phyloP scores from a whole-genome alignment of 2,888 invertebrate species.

The Leptinotarsa rubiginosa region DNA sequence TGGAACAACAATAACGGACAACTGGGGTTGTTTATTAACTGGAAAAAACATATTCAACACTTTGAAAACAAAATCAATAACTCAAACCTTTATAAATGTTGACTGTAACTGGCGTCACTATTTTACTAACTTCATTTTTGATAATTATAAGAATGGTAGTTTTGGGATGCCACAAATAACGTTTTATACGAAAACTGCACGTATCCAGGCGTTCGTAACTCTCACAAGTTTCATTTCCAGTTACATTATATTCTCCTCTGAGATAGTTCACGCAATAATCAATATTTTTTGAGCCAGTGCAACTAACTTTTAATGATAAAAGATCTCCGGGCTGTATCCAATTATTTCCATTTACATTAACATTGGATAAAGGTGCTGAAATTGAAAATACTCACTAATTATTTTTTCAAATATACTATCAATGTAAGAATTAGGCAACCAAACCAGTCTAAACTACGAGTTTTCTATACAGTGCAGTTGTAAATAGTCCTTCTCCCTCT shows the following conservation, averaged over 20 bases:
- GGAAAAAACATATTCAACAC: conserved; percentile 57
- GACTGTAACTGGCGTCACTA: conserved; percentile 78
- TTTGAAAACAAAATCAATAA: conserved; percentile 30
- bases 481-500: too few species aligned
- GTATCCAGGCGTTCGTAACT: conserved; percentile 61
- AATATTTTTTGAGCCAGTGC: conserved; percentile 81
- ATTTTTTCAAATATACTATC: too few species aligned
- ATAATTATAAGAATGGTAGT: conserved; percentile 85
- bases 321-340: conserved; percentile 88
- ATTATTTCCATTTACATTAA: conserved; percentile 79
- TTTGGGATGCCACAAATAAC: conserved; percentile 71
- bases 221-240: conserved; percentile 82
- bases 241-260: conserved; percentile 76
- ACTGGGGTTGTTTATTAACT: conserved; percentile 83
- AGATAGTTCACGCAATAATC: conserved; percentile 77
- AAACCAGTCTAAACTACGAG: conserved; percentile 2
- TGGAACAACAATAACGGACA: conserved; percentile 90
- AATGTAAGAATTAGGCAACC: background rate
- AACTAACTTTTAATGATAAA: conserved; percentile 77
- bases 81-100: conserved; percentile 85
- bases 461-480: too few species aligned
- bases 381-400: background rate
- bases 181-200: conserved; percentile 75
- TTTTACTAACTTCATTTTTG: conserved; percentile 80
- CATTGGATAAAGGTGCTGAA: conserved; percentile 77